These are phyloP conservation scores for Oedothorax gibbosus DNA, from an alignment of 1,140 invertebrate genomes.

Conservation along the genomic window DNA sequence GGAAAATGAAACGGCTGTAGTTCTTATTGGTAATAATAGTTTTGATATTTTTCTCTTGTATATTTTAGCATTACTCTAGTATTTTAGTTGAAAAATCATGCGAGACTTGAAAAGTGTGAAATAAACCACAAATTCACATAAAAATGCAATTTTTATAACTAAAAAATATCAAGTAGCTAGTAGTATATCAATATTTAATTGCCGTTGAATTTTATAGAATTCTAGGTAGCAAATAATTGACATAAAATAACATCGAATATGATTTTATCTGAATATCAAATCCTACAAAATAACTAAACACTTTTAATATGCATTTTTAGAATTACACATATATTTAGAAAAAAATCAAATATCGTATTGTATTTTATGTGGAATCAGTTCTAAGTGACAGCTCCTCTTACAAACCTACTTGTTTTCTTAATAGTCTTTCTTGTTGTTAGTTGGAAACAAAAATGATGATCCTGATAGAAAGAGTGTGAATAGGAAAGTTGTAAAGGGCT, in stretches of 20 bases:
- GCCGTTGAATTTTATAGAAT: too few species aligned
- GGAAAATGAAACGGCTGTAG: conserved; percentile 10
- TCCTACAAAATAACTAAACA: too few species aligned
- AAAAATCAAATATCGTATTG: neutral
- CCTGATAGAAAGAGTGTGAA: neutral
- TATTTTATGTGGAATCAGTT: neutral
- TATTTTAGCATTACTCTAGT: neutral
- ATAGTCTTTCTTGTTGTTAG: neutral
- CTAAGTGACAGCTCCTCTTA: neutral
- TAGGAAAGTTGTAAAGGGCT: neutral
- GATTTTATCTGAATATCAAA: too few species aligned
- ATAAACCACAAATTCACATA: too few species aligned
- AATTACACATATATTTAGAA: too few species aligned
- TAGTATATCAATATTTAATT: neutral
- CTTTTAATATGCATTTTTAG: too few species aligned
- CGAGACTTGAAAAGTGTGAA: neutral
- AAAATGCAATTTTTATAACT: too few species aligned
- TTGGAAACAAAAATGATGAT: conserved; percentile 38
- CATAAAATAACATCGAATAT: too few species aligned
- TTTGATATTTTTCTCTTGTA: neutral
- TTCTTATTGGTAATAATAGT: conserved; percentile 20
- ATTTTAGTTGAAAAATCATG: neutral
- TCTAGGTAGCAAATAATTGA: too few species aligned
- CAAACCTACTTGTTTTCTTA: neutral
- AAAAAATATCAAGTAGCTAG: neutral